These are phyloP conservation scores for Pardalotus punctatus DNA, from an alignment of 2,113 vertebrate genomes.

Conservation along the genomic window DNA sequence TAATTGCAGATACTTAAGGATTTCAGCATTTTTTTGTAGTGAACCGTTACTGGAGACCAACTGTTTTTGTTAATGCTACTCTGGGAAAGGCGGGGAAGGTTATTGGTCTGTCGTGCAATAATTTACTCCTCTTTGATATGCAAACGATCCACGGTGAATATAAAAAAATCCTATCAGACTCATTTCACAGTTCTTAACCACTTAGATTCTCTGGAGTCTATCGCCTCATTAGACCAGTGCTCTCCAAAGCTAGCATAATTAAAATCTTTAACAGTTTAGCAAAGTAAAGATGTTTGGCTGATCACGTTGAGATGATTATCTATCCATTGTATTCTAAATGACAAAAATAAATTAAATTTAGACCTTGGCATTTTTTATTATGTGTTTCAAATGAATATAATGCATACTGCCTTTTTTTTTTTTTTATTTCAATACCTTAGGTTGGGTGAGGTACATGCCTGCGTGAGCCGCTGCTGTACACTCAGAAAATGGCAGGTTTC, in stretches of 20 bases:
- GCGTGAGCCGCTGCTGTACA: constrained; percentile 21
- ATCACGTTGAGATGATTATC: constrained; percentile 99
- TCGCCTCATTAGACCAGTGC: constrained; percentile 99
- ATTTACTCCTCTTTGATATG: constrained; percentile 99
- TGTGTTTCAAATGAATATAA: constrained; percentile 84
- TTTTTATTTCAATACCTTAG: constrained; percentile 52
- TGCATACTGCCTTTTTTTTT: constrained; percentile 52
- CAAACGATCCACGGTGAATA: constrained; percentile 99
- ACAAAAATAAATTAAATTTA: constrained; percentile 99
- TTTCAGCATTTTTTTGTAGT: constrained; percentile 69
- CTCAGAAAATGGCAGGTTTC: constrained; percentile 70
- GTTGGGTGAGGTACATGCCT: constrained; percentile 63
- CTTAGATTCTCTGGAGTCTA: constrained; percentile 95
- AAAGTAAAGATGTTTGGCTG: constrained; percentile 99
- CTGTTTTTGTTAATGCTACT: constrained; percentile 82
- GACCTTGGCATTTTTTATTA: constrained; percentile 85
- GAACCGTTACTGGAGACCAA: constrained; percentile 71
- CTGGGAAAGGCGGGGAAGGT: constrained; percentile 89
- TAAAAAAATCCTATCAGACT: constrained; percentile 99
- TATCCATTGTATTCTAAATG: constrained; percentile 96
- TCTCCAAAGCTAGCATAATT: constrained; percentile 99
- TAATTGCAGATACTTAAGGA: constrained; percentile 77
- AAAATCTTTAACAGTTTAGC: constrained; percentile 99
- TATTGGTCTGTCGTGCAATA: constrained; percentile 99
- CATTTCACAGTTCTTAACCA: constrained; percentile 99